Evolutionary conservation across 1,140 invertebrate species (phyloP).

Genomic region (Scaptodrosophila lebanonensis): DNA sequence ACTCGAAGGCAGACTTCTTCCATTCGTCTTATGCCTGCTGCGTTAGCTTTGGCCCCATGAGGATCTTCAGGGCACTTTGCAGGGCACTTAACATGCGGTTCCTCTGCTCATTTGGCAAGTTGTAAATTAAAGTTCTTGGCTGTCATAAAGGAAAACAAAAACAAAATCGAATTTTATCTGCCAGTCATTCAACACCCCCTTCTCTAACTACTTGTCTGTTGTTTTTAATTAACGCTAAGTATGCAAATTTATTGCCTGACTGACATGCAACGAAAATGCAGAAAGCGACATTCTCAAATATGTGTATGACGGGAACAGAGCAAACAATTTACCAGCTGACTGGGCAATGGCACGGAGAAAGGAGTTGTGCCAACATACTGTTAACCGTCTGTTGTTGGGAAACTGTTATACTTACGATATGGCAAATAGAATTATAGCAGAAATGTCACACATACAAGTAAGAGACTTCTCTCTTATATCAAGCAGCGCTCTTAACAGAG

Average conservation of each 20-base stretch:
- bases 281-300: too few relatives aligned
- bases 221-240: conserved; percentile 50
- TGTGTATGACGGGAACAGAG: too few relatives aligned
- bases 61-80: conserved; percentile 28
- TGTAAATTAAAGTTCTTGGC: conserved; percentile 43
- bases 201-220: too few relatives aligned
- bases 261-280: conserved; percentile 37
- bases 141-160: conserved; percentile 4
- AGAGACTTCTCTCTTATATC: conserved; percentile 1
- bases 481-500: background rate
- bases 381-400: background rate
- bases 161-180: conserved; percentile 36
- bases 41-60: too few relatives aligned
- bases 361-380: background rate
- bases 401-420: conserved; percentile 11
- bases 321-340: too few relatives aligned
- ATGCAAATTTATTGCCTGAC: conserved; percentile 42
- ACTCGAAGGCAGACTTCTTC: conserved; percentile 1
- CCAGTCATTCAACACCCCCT: too few relatives aligned
- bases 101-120: conserved; percentile 1
- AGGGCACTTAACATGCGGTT: conserved; percentile 11
- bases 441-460: too few relatives aligned
- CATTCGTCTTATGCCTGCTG: too few relatives aligned
- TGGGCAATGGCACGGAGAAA: conserved; percentile 1
- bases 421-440: background rate